Evolutionary conservation across 1,140 invertebrate species (phyloP).

Genomic region (Apolygus lucorum): DNA sequence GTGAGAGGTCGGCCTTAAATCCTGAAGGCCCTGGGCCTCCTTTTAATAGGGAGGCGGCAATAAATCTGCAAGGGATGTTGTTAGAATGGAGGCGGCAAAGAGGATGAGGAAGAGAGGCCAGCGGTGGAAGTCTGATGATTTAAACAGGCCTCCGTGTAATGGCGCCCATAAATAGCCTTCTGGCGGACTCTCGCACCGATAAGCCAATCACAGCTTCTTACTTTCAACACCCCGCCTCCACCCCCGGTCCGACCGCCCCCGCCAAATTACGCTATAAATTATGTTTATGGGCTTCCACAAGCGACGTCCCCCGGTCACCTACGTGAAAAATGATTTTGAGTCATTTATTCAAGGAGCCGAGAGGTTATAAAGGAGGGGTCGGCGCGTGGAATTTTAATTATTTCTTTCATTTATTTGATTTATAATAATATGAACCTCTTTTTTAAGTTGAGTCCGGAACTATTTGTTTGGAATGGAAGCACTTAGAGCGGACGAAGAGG

Average conservation of each 20-base stretch:
- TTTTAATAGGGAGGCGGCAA: constrained; percentile 22
- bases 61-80: constrained; percentile 23
- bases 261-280: constrained; percentile 24
- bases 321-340: constrained; percentile 22
- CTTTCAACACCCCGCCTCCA: constrained; percentile 19
- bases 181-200: constrained; percentile 21
- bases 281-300: constrained; percentile 21
- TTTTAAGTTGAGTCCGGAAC: background rate
- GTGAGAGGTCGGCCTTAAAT: constrained; percentile 20
- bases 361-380: background rate
- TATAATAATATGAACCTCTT: constrained; percentile 9
- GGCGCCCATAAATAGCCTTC: constrained; percentile 21
- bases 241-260: background rate
- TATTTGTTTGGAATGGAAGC: background rate
- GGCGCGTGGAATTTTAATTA: constrained; percentile 12
- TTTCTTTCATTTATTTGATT: constrained; percentile 17
- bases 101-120: background rate
- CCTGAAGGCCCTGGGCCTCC: constrained; percentile 18
- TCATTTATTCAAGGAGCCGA: constrained; percentile 19
- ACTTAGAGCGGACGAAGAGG: background rate
- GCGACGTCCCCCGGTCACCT: constrained; percentile 20
- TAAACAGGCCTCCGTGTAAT: constrained; percentile 15
- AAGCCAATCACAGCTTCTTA: constrained; percentile 24
- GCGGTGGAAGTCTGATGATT: constrained; percentile 13
- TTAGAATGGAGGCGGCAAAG: constrained; percentile 16